phyloP scores from a whole-genome alignment of 2,797 vertebrate genomes.

The Semaprochilodus insignis region DNA sequence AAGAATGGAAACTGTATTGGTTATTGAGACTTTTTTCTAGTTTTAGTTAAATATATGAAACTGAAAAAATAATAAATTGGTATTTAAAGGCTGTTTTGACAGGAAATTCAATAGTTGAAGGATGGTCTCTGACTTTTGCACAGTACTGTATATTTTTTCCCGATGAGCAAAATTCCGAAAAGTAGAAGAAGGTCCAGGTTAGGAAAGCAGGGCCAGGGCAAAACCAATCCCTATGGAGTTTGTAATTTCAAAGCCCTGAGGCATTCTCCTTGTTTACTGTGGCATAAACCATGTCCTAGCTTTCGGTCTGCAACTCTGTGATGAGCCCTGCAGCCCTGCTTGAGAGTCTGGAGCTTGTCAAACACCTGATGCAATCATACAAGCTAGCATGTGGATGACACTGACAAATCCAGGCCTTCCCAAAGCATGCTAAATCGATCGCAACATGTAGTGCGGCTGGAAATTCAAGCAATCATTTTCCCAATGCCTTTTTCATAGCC shows the following conservation, averaged over 20 bases:
- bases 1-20: no score
- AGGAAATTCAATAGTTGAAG: no score
- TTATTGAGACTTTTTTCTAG: no score
- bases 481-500: constrained; percentile 15
- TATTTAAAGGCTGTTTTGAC: no score
- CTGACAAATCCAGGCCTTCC: constrained; percentile 1
- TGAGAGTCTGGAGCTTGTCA: not conserved
- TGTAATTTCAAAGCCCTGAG: not conserved
- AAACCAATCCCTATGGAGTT: constrained; percentile 14
- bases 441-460: not conserved
- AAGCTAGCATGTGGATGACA: constrained; percentile 13
- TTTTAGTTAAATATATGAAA: no score
- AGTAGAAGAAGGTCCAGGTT: constrained; percentile 37
- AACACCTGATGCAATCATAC: constrained; percentile 15
- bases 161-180: not conserved
- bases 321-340: not conserved
- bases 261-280: constrained; percentile 24
- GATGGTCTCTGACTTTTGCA: no score
- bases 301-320: not conserved
- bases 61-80: no score
- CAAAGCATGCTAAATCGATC: not conserved
- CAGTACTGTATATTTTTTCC: no score
- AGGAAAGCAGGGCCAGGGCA: constrained; percentile 12
- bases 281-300: constrained; percentile 6
- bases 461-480: constrained; percentile 19